Evolutionary conservation across 2,113 vertebrate species (phyloP), one percentile per base, ranked within the genome.

Genomic region (Oryzias melastigma): DNA sequence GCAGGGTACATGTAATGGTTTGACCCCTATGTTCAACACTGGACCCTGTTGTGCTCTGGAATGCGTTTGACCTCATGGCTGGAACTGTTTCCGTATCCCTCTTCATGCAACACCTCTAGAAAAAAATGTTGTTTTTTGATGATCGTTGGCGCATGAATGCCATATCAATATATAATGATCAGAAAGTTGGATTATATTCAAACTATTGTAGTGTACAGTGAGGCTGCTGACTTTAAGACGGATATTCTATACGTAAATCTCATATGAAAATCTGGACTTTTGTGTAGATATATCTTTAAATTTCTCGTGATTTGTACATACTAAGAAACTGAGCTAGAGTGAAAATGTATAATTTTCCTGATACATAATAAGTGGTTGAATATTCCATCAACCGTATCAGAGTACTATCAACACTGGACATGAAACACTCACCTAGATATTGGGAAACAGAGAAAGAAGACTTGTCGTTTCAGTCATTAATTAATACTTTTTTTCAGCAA

Each of bases 31-130:
- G 81, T 85, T 83, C 48, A 65, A 70, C 68, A 56, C 46, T 85
- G 74, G 83, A 88, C 71, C 78, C 61, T 77, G 61, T 40, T 18
- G 17, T 55, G 58, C 59, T 81, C 55, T 76, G 83, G 82, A 88
- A 87, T 87, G 85, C 20, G 70, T 78, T 63, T 67, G 71, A 84
- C 80, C 75, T 80, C 72, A 68, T n/a, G n/a, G 64, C 50, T 44
- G 45, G 41, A 48, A 49, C 63, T 45, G 56, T 70, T 46, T 71
- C 68, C 65, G 69, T 52, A 58, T 57, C 42, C 20, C 56, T 68
- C 45, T 73, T 66, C 59, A 68, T 14, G 22, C 60, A 61, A 50
- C 59, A 57, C 44, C 41, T n/a, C 51, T 17, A 61, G 14, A 45
- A 18, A 62, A 14, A 48, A 14, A 59, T n/a, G n/a, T 8, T 54